Percentiles rank a stretch among this genome's conserved stretches.
Conservation (phyloP, 1,140 invertebrate species). For the Sycobia sp. region DNA sequence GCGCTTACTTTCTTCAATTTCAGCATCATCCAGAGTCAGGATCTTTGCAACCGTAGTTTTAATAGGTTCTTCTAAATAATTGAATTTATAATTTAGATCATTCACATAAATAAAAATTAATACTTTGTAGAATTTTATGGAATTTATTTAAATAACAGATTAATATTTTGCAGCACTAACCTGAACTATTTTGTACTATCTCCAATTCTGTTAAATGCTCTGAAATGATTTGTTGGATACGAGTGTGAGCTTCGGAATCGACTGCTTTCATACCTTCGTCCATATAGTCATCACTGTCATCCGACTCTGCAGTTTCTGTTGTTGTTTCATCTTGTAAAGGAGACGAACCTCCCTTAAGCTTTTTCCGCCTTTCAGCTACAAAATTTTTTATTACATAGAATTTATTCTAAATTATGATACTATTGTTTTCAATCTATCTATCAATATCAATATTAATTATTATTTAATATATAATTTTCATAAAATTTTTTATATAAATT, state of each 20-base stretch:
- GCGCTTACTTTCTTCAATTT: slow-evolving; percentile 96
- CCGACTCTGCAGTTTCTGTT: slow-evolving; percentile 59
- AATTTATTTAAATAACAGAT: slow-evolving; percentile 4
- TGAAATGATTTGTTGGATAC: slow-evolving; percentile 78
- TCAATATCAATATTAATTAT: too few species aligned
- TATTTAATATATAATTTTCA: too few species aligned
- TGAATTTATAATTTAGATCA: slow-evolving; percentile 21
- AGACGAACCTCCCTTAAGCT: slow-evolving; percentile 64
- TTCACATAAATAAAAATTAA: slow-evolving; percentile 2
- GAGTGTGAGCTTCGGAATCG: slow-evolving; percentile 73
- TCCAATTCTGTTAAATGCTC: slow-evolving; percentile 85
- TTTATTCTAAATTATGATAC: too few species aligned
- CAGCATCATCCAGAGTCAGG: slow-evolving; percentile 76
- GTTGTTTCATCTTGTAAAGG: slow-evolving; percentile 66
- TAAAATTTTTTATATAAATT: too few species aligned
- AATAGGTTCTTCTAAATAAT: slow-evolving; percentile 64
- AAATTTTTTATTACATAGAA: too few species aligned
- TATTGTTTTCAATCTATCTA: too few species aligned
- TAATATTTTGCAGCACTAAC: slow-evolving; percentile 38
- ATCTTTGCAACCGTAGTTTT: slow-evolving; percentile 66
- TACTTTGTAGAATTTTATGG: neutral
- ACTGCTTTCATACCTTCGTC: slow-evolving; percentile 78
- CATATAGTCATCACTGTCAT: slow-evolving; percentile 74
- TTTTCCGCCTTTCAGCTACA: slow-evolving; percentile 67
- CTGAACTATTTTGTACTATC: slow-evolving; percentile 60